Base-by-base conservation (phyloP, 1,140 invertebrate genomes). In the Anastatus disparis region DNA sequence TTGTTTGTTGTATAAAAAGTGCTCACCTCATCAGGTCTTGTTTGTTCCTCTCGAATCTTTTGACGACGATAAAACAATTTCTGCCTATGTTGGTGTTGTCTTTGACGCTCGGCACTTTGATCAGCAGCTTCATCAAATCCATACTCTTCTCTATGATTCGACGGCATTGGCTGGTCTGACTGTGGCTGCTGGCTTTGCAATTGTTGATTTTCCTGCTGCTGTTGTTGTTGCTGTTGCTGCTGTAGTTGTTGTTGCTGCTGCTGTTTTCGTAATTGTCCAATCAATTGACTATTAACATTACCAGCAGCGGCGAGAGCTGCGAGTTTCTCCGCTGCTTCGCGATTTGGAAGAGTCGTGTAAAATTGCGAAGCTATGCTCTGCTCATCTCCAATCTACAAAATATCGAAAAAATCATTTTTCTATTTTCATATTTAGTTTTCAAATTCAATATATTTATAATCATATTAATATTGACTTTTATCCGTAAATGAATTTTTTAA, bases 281-380 rank as follows among this genome's bases (percentile, higher is more conserved):
- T 82, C 27, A 84, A 66, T 22, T 81, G 78, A 58, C 84, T 85
- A 44, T 83, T 85, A 2, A 85, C 78, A 50, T 87, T 86, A n/a
- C 87, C 87, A 17, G 87, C 87, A 15, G 86, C 84, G 63, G 88
- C 87, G 3, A 89, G 71, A 0, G 84, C 82, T 2, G 87, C 86
- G 27, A 89, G 77, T 59, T 86, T 83, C 59, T 89, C 87, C 3
- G 87, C 87, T 0, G 86, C 81, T 50, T 89, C 84, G 61, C 83
- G 82, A 70, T 84, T 88, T 0, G 88, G 85, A 22, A 89, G 75
- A 0, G 84, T 85, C 9, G 87, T 84, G 65, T 87, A 88, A 35
- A 82, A 86, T 62, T 81, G 78, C 13, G 74, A 75, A 0, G 78
- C 68, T 22, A 78, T 50, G 20, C 26, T 69, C 58, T 68, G 56